Conservation (phyloP, 2,113 vertebrate species). For the Clarias batrachus region DNA sequence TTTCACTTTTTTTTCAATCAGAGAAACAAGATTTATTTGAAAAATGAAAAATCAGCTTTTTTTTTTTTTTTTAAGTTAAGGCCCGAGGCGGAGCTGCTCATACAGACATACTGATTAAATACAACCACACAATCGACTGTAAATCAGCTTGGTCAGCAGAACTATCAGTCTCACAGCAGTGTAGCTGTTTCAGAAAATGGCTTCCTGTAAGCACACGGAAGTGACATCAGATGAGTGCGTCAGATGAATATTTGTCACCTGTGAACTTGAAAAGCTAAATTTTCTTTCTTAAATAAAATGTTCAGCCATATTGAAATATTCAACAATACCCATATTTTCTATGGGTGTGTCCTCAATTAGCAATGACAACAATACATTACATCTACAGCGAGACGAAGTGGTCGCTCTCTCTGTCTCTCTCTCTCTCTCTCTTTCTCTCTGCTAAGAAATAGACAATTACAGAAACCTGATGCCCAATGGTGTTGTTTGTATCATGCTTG, state of each 20-base stretch:
- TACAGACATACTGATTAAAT: background rate
- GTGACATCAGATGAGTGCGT: slow-evolving; percentile 12
- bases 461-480: slow-evolving; percentile 45
- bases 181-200: slow-evolving; percentile 44
- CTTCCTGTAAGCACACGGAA: slow-evolving; percentile 33
- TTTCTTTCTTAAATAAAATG: background rate
- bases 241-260: background rate
- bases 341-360: background rate
- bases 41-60: background rate
- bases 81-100: background rate
- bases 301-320: background rate
- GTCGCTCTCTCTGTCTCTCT: no score
- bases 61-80: background rate
- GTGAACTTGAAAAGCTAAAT: background rate
- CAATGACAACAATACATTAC: background rate
- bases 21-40: background rate
- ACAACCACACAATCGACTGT: background rate
- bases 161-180: slow-evolving; percentile 30
- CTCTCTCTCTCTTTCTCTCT: no score
- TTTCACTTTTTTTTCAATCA: slow-evolving; percentile 53
- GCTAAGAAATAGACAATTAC: slow-evolving; percentile 56
- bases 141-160: slow-evolving; percentile 1
- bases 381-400: no score
- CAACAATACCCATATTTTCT: background rate
- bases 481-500: slow-evolving; percentile 19